A percentile compares a stretch with the other conserved stretches of the same genome.
Evolutionary conservation across 2,888 invertebrate species (phyloP).

Genomic region (Nephrotoma flavescens): DNA sequence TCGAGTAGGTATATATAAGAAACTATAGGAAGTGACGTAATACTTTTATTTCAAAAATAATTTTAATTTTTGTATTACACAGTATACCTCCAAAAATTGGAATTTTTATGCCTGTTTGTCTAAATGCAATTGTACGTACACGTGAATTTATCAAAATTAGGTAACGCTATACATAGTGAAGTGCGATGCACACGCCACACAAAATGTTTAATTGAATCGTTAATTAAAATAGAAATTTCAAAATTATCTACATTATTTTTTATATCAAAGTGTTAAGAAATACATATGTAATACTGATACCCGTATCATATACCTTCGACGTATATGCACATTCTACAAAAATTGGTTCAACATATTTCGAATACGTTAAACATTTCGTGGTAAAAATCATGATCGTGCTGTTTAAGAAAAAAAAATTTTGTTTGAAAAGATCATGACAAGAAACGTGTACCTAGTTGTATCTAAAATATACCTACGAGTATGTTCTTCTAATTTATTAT

Average conservation of each 20-base stretch:
- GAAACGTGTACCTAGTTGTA: background rate
- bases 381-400: background rate
- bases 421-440: background rate
- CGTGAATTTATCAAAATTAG: background rate
- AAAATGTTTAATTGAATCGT: background rate
- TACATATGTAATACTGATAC: background rate
- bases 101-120: no score
- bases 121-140: background rate
- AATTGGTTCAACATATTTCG: background rate
- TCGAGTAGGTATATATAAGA: no score
- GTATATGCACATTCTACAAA: background rate
- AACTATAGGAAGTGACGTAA: no score
- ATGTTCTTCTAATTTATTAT: background rate
- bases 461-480: background rate
- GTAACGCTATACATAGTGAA: background rate
- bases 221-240: background rate
- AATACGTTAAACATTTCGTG: background rate
- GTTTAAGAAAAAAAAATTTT: background rate
- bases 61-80: no score
- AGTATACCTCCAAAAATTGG: no score
- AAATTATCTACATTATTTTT: background rate
- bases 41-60: no score
- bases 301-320: background rate
- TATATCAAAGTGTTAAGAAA: background rate
- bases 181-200: background rate